Percentiles rank a stretch among this genome's conserved stretches.
Evolutionary conservation across 2,113 vertebrate species (phyloP).

Genomic region (Otus sunia): DNA sequence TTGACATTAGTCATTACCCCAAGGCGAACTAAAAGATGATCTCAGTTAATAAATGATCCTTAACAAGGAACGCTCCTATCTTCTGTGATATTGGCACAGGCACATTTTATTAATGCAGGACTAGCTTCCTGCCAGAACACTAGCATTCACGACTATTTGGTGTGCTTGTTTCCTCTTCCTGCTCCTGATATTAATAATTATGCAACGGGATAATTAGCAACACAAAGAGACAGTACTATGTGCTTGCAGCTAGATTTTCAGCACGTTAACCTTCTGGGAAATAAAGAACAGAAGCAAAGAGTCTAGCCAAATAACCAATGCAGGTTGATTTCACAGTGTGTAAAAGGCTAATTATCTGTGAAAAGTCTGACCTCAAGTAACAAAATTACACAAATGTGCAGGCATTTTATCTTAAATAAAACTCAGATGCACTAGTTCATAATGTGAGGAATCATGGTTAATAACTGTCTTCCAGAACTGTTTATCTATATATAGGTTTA

Average conservation of each 20-base stretch:
- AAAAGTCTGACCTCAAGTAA: conserved; percentile 82
- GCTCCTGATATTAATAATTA: conserved; percentile 90
- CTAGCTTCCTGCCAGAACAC: conserved; percentile 83
- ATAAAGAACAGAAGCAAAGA: conserved; percentile 83
- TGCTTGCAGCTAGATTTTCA: conserved; percentile 84
- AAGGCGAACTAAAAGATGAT: conserved; percentile 97
- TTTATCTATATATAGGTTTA: conserved; percentile 29
- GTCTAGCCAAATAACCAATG: conserved; percentile 84
- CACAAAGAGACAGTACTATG: conserved; percentile 82
- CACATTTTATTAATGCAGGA: conserved; percentile 88
- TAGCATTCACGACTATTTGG: conserved; percentile 80
- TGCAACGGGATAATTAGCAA: conserved; percentile 90
- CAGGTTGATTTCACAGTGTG: conserved; percentile 86
- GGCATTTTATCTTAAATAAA: conserved; percentile 83
- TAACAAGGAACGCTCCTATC: conserved; percentile 91
- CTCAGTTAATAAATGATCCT: conserved; percentile 99
- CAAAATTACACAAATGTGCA: conserved; percentile 81
- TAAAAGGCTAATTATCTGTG: conserved; percentile 88
- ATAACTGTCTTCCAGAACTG: conserved; percentile 37
- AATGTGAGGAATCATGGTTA: conserved; percentile 63
- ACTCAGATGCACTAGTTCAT: conserved; percentile 69
- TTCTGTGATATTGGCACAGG: conserved; percentile 86
- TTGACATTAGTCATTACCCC: conserved; percentile 99
- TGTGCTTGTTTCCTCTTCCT: conserved; percentile 87
- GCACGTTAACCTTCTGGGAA: conserved; percentile 86